Evolutionary conservation across 2,888 invertebrate species (phyloP).

Genomic region (Cenopis cana): DNA sequence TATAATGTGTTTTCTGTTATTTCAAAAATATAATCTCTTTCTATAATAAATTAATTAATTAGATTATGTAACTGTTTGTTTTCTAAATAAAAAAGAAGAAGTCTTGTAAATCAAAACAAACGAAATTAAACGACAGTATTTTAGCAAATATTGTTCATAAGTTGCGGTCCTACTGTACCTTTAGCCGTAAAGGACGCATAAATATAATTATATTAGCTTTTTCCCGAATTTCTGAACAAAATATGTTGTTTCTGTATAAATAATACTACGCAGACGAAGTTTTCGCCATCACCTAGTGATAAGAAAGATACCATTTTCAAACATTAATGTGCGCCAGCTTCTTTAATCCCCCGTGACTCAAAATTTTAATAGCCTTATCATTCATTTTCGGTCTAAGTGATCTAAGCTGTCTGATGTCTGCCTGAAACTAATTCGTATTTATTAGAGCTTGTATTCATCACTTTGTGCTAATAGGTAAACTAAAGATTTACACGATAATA

Average conservation of each 20-base stretch:
- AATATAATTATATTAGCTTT: too few relatives aligned
- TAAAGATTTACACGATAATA: background rate
- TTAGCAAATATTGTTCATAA: too few relatives aligned
- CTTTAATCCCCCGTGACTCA: background rate
- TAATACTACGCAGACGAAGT: background rate
- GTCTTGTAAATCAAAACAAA: too few relatives aligned
- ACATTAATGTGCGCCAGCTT: background rate
- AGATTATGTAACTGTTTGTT: too few relatives aligned
- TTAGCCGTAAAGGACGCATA: too few relatives aligned
- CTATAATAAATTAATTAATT: too few relatives aligned
- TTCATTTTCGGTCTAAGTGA: conserved; percentile 3
- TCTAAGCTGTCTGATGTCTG: conserved; percentile 20
- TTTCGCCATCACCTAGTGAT: background rate
- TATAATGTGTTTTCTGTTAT: too few relatives aligned
- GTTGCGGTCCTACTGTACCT: too few relatives aligned
- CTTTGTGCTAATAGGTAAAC: background rate
- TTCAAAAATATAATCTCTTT: too few relatives aligned
- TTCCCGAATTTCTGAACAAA: background rate
- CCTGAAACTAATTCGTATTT: conserved; percentile 4
- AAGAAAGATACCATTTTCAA: background rate
- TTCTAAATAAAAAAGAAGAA: too few relatives aligned
- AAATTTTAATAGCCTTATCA: conserved; percentile 1
- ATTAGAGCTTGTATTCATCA: conserved; percentile 6
- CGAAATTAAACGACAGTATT: too few relatives aligned
- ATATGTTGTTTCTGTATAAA: background rate